A percentile compares a stretch with the other conserved stretches of the same genome.
Conservation (phyloP, 2,888 invertebrate genomes). For the Leptopterna dolabrata region DNA sequence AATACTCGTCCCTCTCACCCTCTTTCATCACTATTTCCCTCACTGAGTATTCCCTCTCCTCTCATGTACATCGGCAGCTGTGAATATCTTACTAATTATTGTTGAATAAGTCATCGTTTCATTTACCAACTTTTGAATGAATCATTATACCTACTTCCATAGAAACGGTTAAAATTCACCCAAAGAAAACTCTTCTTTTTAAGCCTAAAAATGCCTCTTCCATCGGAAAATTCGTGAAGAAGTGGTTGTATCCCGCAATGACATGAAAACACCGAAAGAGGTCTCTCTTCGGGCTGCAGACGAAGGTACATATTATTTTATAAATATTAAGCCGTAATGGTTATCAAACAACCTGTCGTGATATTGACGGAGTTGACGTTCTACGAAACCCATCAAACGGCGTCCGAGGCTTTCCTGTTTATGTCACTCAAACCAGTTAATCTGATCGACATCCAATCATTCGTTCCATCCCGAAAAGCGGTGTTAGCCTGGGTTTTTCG, state of each 20-base stretch:
- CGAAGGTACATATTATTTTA: background rate
- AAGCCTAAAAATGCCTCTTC: too few species aligned
- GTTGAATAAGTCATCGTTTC: background rate
- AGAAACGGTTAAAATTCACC: too few species aligned
- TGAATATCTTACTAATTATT: background rate
- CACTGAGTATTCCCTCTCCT: background rate
- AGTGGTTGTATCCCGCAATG: too few species aligned
- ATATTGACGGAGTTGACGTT: background rate
- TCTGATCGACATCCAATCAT: too few species aligned
- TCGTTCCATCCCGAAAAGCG: too few species aligned
- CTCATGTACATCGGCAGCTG: background rate
- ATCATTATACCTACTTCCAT: background rate
- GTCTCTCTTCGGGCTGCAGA: background rate
- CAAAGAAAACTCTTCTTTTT: too few species aligned
- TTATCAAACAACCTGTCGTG: conserved; percentile 6
- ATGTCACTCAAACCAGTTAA: background rate
- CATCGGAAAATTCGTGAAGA: too few species aligned
- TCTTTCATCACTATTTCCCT: background rate
- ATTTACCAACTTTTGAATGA: background rate
- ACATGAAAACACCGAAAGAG: too few species aligned
- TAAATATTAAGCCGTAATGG: background rate
- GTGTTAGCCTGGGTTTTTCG: too few species aligned
- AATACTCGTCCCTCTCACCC: conserved; percentile 24
- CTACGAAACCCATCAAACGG: background rate
- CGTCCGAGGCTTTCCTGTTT: background rate